phyloP scores from a whole-genome alignment of 2,797 vertebrate species.

The Helostoma temminkii region DNA sequence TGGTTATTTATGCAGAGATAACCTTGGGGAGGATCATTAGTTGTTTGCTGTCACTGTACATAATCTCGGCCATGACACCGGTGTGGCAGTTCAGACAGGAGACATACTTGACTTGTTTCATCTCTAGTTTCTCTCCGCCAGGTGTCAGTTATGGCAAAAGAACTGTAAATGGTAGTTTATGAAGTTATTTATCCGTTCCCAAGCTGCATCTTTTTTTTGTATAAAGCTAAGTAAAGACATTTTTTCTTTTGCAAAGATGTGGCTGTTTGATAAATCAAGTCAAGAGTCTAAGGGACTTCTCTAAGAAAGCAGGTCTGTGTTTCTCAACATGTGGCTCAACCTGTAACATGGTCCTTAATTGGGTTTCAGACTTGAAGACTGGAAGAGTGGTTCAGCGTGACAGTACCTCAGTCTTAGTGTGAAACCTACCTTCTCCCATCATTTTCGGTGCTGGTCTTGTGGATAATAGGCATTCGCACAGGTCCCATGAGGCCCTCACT shows the following conservation, averaged over 20 bases:
- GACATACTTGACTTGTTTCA: constrained; percentile 47
- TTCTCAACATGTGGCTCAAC: constrained; percentile 48
- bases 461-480: constrained; percentile 63
- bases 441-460: constrained; percentile 58
- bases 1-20: constrained; percentile 76
- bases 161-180: constrained; percentile 44
- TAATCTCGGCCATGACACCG: constrained; percentile 63
- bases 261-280: constrained; percentile 55
- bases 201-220: constrained; percentile 7
- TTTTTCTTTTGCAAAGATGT: constrained; percentile 23
- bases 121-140: constrained; percentile 28
- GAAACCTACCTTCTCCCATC: constrained; percentile 60
- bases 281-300: constrained; percentile 20
- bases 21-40: constrained; percentile 79
- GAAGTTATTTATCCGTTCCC: constrained; percentile 31
- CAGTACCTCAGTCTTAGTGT: constrained; percentile 56
- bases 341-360: constrained; percentile 67
- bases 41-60: constrained; percentile 69
- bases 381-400: constrained; percentile 62
- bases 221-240: constrained; percentile 13
- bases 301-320: constrained; percentile 52
- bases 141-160: constrained; percentile 33
- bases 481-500: constrained; percentile 51
- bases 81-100: constrained; percentile 50
- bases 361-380: constrained; percentile 66